Conservation (phyloP, 2,113 vertebrate species). For the Limnothrissa miodon region DNA sequence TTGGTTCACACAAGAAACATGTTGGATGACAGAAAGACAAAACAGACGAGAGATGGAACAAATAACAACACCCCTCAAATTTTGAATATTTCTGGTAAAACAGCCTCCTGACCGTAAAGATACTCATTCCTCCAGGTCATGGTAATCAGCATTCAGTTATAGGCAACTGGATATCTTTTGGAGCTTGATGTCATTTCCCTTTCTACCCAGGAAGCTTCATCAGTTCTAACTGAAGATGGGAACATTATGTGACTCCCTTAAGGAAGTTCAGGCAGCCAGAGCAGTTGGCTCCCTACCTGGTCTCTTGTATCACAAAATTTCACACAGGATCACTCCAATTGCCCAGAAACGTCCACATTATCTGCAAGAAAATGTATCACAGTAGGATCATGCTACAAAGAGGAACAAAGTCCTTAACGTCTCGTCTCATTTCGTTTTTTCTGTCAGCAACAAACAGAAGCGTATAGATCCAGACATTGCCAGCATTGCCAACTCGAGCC, state of each 20-base stretch:
- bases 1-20: no score
- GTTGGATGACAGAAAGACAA: no score
- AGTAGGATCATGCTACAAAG: neutral
- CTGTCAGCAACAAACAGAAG: neutral
- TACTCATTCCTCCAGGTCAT: no score
- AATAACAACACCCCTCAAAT: no score
- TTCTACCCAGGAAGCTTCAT: no score
- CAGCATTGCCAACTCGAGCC: neutral
- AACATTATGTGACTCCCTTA: neutral
- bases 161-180: no score
- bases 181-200: no score
- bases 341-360: neutral
- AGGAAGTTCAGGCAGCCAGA: neutral
- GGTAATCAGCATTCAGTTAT: no score
- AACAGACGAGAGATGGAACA: no score
- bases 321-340: neutral
- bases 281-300: neutral
- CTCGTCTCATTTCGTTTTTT: neutral
- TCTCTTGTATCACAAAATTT: neutral
- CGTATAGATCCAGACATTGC: neutral
- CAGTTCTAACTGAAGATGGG: no score
- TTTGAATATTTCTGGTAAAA: no score
- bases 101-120: no score
- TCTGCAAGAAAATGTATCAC: neutral
- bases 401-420: neutral